Conservation (phyloP, 2,888 invertebrate species). For the Rhyacophila evoluta region DNA sequence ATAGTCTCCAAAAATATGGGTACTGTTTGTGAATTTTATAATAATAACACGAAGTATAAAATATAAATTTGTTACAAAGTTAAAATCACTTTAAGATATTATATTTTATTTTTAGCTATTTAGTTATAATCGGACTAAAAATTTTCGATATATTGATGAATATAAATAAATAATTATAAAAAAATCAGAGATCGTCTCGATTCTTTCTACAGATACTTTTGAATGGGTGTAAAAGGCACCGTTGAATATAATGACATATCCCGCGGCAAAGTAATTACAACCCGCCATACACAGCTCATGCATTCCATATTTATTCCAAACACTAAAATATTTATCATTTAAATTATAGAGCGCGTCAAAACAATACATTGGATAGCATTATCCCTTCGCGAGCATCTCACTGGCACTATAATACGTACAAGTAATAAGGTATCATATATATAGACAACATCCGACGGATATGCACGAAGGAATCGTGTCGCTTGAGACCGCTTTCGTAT, state of each 20-base stretch:
- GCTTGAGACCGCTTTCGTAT: too few relatives aligned
- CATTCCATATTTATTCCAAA: slow-evolving; percentile 31
- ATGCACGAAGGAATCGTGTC: neutral
- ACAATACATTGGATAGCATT: slow-evolving; percentile 35
- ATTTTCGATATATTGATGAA: neutral
- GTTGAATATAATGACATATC: slow-evolving; percentile 39
- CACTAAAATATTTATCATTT: slow-evolving; percentile 48
- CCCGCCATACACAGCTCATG: slow-evolving; percentile 26
- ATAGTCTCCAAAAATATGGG: too few relatives aligned
- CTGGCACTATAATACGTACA: neutral
- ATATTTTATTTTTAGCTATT: too few relatives aligned
- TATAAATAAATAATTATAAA: neutral
- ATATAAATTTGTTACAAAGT: too few relatives aligned
- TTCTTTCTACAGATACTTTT: neutral
- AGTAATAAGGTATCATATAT: neutral
- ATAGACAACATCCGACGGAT: neutral
- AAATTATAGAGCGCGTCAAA: slow-evolving; percentile 51
- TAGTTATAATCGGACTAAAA: neutral
- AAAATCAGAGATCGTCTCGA: neutral
- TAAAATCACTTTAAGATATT: too few relatives aligned
- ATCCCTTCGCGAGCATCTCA: neutral
- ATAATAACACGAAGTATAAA: too few relatives aligned
- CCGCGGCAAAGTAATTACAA: slow-evolving; percentile 47
- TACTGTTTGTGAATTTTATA: too few relatives aligned
- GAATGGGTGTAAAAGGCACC: neutral